Conservation (phyloP, 2,888 invertebrate species). For the Lasioglossum figueresi region DNA sequence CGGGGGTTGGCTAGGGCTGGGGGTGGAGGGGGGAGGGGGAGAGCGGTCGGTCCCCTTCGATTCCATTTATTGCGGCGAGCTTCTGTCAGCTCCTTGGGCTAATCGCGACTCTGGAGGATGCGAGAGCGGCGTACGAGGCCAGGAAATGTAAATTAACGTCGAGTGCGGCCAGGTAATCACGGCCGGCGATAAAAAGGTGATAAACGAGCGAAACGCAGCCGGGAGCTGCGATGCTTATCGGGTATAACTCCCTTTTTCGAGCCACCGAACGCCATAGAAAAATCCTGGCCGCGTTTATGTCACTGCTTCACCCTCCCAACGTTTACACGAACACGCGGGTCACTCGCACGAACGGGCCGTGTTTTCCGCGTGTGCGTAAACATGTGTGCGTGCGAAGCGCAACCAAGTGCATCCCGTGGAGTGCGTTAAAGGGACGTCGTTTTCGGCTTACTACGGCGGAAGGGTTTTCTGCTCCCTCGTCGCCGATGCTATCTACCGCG, state of each 20-base stretch:
- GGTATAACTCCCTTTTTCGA: slow-evolving; percentile 60
- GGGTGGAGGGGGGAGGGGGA: too few relatives aligned
- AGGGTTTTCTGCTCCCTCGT: slow-evolving; percentile 38
- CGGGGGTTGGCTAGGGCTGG: slow-evolving; percentile 37
- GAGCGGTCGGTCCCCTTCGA: slow-evolving; percentile 49
- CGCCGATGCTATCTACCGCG: slow-evolving; percentile 59
- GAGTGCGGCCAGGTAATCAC: slow-evolving; percentile 71
- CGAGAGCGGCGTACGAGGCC: slow-evolving; percentile 37
- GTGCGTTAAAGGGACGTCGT: slow-evolving; percentile 62
- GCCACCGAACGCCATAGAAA: slow-evolving; percentile 62
- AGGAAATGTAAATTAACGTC: slow-evolving; percentile 72
- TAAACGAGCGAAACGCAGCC: slow-evolving; percentile 67
- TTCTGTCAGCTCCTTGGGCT: slow-evolving; percentile 34
- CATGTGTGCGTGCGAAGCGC: slow-evolving; percentile 34
- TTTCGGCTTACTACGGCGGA: slow-evolving; percentile 55
- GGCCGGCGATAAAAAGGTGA: slow-evolving; percentile 74
- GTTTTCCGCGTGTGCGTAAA: slow-evolving; percentile 8
- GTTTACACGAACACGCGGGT: slow-evolving; percentile 25
- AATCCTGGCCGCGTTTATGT: slow-evolving; percentile 57
- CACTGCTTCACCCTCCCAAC: slow-evolving; percentile 51
- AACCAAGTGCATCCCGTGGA: slow-evolving; percentile 57
- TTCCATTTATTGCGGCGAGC: slow-evolving; percentile 51
- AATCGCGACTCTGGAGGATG: slow-evolving; percentile 41
- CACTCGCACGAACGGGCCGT: not conserved
- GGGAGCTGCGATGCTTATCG: slow-evolving; percentile 70